Evolutionary conservation across 2,797 vertebrate genomes (phyloP).

Genomic region (Lepus oiostolus): DNA sequence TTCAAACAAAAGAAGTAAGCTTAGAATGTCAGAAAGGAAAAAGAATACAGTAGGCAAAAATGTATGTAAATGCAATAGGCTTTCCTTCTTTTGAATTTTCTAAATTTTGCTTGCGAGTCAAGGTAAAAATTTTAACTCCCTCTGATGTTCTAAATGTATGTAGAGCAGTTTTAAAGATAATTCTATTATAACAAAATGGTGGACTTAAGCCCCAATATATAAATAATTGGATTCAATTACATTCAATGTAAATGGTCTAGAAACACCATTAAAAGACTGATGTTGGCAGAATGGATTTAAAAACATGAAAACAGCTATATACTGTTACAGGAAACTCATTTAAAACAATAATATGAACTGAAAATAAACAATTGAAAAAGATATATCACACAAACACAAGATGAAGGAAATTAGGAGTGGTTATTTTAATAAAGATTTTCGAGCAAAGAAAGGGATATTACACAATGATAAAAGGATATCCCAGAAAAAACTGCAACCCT

Average conservation of each 20-base stretch:
- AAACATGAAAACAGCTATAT: background rate
- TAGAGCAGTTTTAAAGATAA: slow-evolving; percentile 45
- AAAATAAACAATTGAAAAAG: slow-evolving; percentile 36
- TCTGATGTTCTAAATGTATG: background rate
- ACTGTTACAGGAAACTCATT: background rate
- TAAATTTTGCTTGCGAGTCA: slow-evolving; percentile 15
- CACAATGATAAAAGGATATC: background rate
- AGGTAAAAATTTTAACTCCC: background rate
- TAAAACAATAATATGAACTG: slow-evolving; percentile 13
- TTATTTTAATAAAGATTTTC: background rate
- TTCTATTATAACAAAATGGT: slow-evolving; percentile 6
- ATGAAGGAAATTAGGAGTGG: background rate
- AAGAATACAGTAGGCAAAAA: background rate
- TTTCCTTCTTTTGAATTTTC: slow-evolving; percentile 21
- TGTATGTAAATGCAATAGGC: background rate
- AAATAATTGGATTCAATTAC: slow-evolving; percentile 20
- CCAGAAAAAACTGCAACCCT: background rate
- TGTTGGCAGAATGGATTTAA: background rate
- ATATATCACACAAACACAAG: background rate
- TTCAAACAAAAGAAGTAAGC: background rate
- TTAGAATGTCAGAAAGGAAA: background rate
- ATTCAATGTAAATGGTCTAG: slow-evolving; percentile 11
- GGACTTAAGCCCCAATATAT: background rate
- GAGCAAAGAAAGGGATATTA: background rate
- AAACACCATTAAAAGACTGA: slow-evolving; percentile 47